Base-by-base conservation (phyloP, 2,888 invertebrate species). In the Scrobipalpa atriplicella region DNA sequence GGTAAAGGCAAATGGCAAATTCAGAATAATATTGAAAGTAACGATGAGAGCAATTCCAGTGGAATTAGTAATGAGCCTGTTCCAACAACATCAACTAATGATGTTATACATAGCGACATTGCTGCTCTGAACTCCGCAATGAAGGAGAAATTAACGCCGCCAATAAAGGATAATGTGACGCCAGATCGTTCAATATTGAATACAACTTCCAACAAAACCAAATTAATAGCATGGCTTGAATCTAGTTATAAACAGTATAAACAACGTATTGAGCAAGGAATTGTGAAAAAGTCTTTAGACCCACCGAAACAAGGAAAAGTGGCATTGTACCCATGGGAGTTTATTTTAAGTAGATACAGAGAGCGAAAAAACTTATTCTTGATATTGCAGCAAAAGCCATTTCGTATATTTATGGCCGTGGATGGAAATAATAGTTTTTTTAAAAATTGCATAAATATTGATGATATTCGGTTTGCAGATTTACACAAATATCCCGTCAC, bases 401-500 rank as follows among this genome's bases (percentile, higher is more conserved):
- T 73, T 73, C 82, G 89, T 61, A 84, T 90, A 71, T 91, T 85
- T 76, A 84, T 92, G 80, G 86, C 86, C 29, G 81, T 90, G 18
- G 76, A 86, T 72, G 72, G 68, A 16, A 77, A 73, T 47, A 76
- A 83, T 70, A 66, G 75, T 7, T 80, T 84, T 68, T 88, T 91
- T 71, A 71, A 77, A 29, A 78, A 81, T 68, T 92, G 89, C 68
- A 82, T 86, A 9, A 84, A 90, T 72, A 86, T 92, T 68, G 82
- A 85, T 69, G 77, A 84, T 66, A 90, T 92, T 69, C 70, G 79
- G 66, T 82, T 82, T 73, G 81, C 81, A 51, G 86, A 89, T 65
- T 73, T 90, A 51, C 66, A 83, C 61, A 86, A 86, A 69, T 92
- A 88, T 77, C 92, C 91, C 13, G 66, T 76, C 65, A 84, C 85